A percentile compares a stretch with the other conserved stretches of the same genome.
phyloP scores from a whole-genome alignment of 2,888 invertebrate genomes.

The Maniola hyperantus region DNA sequence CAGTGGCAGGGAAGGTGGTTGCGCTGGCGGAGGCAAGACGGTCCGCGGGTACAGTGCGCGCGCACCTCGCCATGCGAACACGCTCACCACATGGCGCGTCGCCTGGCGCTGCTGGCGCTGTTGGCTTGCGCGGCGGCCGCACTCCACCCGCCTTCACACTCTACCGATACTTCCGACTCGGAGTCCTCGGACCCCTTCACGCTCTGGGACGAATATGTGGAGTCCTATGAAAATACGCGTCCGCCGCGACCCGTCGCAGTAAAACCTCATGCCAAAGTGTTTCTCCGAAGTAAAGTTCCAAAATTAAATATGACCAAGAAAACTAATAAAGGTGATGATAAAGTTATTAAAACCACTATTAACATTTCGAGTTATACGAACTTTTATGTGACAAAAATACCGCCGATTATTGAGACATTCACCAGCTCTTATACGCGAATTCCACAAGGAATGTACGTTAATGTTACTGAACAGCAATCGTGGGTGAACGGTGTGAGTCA shows the following conservation, averaged over 20 bases:
- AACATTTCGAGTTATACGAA: slow-evolving; percentile 77
- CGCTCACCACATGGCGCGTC: slow-evolving; percentile 79
- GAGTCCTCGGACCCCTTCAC: slow-evolving; percentile 64
- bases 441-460: slow-evolving; percentile 42
- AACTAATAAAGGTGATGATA: slow-evolving; percentile 58
- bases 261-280: slow-evolving; percentile 57
- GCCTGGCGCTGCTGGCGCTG: slow-evolving; percentile 78
- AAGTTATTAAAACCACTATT: slow-evolving; percentile 71
- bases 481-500: slow-evolving; percentile 51
- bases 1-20: slow-evolving; percentile 68
- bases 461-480: slow-evolving; percentile 55
- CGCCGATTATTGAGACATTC: slow-evolving; percentile 44
- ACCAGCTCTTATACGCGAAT: slow-evolving; percentile 44
- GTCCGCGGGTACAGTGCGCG: slow-evolving; percentile 70
- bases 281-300: slow-evolving; percentile 60
- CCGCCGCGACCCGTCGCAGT: slow-evolving; percentile 50
- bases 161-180: slow-evolving; percentile 56
- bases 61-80: slow-evolving; percentile 81
- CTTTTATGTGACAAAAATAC: slow-evolving; percentile 66
- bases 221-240: slow-evolving; percentile 60
- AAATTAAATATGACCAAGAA: slow-evolving; percentile 67
- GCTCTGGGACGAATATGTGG: slow-evolving; percentile 69
- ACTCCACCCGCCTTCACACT: slow-evolving; percentile 54
- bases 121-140: slow-evolving; percentile 65
- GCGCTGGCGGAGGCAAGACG: slow-evolving; percentile 51